Evolutionary conservation across 2,113 vertebrate species (phyloP), one percentile per base, ranked within the genome.

Genomic region (Mirounga angustirostris): DNA sequence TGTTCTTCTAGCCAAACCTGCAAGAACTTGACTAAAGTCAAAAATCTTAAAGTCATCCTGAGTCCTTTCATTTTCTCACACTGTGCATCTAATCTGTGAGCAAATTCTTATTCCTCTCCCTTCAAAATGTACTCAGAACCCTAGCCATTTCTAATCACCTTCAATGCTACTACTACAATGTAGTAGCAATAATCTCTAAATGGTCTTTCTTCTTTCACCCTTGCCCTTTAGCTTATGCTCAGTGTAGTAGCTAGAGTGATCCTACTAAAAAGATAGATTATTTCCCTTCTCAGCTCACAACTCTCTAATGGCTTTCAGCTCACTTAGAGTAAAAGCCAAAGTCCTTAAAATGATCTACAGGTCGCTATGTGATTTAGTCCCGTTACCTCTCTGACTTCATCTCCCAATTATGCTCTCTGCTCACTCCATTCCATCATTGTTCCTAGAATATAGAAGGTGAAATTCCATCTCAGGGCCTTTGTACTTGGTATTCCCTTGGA

Each of bases 31-130:
- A 67, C n/a, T 63, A 46, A 82, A 21, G 33, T 61, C 8, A 78
- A 91, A 94, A 63, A 71, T 6, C 15, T 71, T 90, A 33, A 86
- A 80, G 33, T 84, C 26, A 89, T 78, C 52, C 50, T 59, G 85
- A 58, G 33, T 89, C 40, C n/a, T 96, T 36, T 85, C 5, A 96
- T 94, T 94, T 94, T 81, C 52, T 89, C 24, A 71, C 33, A 90
- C n/a, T 50, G 28, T 73, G 54, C n/a, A 79, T 71, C 80, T 61
- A 56, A 91, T 61, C 43, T 74, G 56, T 63, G 63, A 96, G 18
- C 28, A 46, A 86, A 91, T 91, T 94, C 54, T 91, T 94, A 92
- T 14, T 15, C 19, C 4, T 91, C 58, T 74, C 40, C 18, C 40
- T 96, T 91, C 11, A 96, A 74, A 91, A 91, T 73, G 56, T 87